A percentile compares a stretch with the other conserved stretches of the same genome.
Conservation (phyloP, 2,797 vertebrate species). For the Botia almorhae region DNA sequence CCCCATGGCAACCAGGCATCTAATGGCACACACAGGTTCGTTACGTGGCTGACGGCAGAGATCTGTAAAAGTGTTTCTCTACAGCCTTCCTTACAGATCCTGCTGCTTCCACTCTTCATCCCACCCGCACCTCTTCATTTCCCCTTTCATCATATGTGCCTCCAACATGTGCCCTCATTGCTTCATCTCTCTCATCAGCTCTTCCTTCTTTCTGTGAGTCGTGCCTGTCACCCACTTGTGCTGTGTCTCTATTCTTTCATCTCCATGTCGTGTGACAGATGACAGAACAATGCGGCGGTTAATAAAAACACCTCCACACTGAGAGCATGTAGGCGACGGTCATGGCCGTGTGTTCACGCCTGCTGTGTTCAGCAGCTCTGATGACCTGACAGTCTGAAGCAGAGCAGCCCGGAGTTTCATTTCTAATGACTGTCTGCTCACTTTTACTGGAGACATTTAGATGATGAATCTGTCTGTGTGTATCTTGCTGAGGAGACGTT, state of each 20-base stretch:
- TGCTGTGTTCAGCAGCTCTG: not conserved
- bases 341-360: not conserved
- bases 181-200: not conserved
- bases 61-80: conserved; percentile 34
- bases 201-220: conserved; percentile 9
- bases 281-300: conserved; percentile 38
- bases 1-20: conserved; percentile 74
- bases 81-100: not conserved
- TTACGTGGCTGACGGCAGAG: conserved; percentile 58
- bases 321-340: conserved; percentile 1
- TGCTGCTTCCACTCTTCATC: conserved; percentile 19
- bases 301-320: conserved; percentile 29
- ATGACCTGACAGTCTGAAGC: not conserved
- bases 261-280: conserved; percentile 20
- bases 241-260: not conserved
- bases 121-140: conserved; percentile 19
- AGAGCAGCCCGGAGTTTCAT: not conserved
- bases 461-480: not conserved
- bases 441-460: not conserved
- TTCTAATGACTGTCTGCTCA: not conserved
- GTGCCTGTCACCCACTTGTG: conserved; percentile 28
- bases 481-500: not conserved
- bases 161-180: not conserved
- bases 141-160: conserved; percentile 31
- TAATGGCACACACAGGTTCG: conserved; percentile 57